Conservation (phyloP, 2,113 vertebrate species). For the Phrynosoma blainvillii region DNA sequence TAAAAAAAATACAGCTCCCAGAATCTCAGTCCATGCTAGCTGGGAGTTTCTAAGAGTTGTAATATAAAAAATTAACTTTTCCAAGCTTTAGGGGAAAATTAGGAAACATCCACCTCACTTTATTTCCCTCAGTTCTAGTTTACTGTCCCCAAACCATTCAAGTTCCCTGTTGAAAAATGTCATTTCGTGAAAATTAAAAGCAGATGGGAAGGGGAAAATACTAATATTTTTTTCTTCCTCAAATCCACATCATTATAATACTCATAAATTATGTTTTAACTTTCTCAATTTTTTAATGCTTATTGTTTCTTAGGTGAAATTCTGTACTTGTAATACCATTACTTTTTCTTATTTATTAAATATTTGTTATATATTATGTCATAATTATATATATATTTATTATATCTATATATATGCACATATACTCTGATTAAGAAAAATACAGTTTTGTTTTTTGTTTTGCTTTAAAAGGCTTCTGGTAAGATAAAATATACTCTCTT, state of each 20-base stretch:
- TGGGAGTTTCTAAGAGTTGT: too few species aligned
- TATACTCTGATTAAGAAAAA: constrained; percentile 20
- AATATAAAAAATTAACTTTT: too few species aligned
- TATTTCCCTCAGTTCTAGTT: neutral
- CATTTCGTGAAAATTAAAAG: constrained; percentile 6
- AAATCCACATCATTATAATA: too few species aligned
- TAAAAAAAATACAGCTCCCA: too few species aligned
- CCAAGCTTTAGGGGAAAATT: too few species aligned
- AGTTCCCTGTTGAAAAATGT: neutral
- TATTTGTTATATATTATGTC: neutral
- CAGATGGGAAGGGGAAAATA: neutral
- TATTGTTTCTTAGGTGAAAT: neutral
- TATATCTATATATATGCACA: neutral
- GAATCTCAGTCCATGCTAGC: too few species aligned
- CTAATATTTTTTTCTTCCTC: neutral
- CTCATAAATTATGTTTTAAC: neutral
- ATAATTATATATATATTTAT: neutral
- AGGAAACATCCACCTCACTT: neutral
- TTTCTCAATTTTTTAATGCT: neutral
- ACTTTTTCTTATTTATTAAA: neutral
- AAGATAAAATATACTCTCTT: constrained; percentile 8
- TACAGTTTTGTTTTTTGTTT: constrained; percentile 4
- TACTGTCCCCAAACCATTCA: neutral
- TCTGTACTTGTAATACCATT: neutral
- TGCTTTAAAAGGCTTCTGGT: neutral